A percentile compares a stretch with the other conserved stretches of the same genome.
These are phyloP conservation scores for Machaerirhynchus nigripectus DNA, from an alignment of 2,113 vertebrate species.

Conservation along the genomic window DNA sequence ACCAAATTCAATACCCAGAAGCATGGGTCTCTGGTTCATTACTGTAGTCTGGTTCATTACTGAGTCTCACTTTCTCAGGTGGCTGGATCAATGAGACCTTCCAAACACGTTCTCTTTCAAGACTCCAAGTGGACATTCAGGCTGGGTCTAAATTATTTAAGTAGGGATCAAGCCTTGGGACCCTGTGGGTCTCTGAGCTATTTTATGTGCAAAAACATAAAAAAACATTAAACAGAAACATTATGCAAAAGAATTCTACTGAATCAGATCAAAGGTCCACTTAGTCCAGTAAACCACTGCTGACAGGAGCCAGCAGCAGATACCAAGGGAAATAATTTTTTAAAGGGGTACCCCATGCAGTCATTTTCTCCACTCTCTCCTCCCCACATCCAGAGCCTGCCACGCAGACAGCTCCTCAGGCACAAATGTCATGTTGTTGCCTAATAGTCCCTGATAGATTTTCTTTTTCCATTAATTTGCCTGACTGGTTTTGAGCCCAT, in stretches of 20 bases:
- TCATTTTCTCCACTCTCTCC: background rate
- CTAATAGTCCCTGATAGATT: background rate
- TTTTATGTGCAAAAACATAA: background rate
- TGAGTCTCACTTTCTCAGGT: background rate
- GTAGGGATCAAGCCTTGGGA: background rate
- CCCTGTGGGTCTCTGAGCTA: background rate
- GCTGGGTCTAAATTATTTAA: background rate
- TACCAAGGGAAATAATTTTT: background rate
- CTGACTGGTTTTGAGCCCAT: background rate
- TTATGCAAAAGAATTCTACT: background rate
- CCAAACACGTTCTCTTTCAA: background rate
- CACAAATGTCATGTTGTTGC: background rate
- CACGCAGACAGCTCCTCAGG: background rate
- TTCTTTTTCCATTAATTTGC: background rate
- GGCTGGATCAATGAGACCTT: background rate
- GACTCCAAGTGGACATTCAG: background rate
- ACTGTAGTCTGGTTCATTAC: background rate
- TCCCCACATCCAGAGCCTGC: background rate
- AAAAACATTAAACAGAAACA: background rate
- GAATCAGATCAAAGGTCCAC: background rate
- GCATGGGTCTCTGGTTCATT: background rate
- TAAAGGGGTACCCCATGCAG: background rate
- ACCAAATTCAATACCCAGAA: background rate
- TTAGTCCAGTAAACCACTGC: background rate
- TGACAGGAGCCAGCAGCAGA: background rate